Conservation (phyloP, 2,888 invertebrate species). For the Clusia tigrina region DNA sequence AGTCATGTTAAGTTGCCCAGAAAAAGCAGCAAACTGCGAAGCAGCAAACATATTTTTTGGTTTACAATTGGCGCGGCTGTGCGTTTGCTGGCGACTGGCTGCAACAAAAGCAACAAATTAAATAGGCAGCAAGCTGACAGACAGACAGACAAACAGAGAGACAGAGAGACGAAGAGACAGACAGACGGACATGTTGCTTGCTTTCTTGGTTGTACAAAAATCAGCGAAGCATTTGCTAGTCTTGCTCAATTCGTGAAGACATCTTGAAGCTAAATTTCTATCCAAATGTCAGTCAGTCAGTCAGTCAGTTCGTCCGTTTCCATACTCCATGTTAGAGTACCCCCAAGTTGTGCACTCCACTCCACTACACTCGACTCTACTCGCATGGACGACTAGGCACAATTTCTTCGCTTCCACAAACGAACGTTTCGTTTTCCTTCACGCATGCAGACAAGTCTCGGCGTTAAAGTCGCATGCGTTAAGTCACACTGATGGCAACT, state of each 20-base stretch:
- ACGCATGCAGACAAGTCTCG: conserved; percentile 14
- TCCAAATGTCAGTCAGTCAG: conserved; percentile 13
- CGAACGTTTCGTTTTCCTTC: background rate
- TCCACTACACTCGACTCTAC: too few species aligned
- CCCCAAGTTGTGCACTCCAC: too few species aligned
- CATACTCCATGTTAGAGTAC: too few species aligned
- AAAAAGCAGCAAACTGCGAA: background rate
- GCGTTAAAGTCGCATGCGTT: conserved; percentile 10
- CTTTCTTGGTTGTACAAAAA: background rate
- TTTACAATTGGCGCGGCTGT: background rate
- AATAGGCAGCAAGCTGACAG: conserved; percentile 15
- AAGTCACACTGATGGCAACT: background rate
- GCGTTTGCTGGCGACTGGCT: background rate
- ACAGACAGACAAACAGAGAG: too few species aligned
- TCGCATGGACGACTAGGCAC: background rate
- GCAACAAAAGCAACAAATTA: background rate
- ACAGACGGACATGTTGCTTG: conserved; percentile 11
- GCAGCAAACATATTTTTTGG: background rate
- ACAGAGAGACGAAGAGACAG: too few species aligned
- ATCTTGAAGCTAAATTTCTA: background rate
- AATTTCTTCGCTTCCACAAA: background rate
- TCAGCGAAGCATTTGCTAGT: conserved; percentile 18
- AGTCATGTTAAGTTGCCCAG: background rate
- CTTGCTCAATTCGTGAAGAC: background rate
- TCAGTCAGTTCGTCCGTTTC: conserved; percentile 2